phyloP scores from a whole-genome alignment of 2,113 vertebrate genomes.

The Clarias batrachus region DNA sequence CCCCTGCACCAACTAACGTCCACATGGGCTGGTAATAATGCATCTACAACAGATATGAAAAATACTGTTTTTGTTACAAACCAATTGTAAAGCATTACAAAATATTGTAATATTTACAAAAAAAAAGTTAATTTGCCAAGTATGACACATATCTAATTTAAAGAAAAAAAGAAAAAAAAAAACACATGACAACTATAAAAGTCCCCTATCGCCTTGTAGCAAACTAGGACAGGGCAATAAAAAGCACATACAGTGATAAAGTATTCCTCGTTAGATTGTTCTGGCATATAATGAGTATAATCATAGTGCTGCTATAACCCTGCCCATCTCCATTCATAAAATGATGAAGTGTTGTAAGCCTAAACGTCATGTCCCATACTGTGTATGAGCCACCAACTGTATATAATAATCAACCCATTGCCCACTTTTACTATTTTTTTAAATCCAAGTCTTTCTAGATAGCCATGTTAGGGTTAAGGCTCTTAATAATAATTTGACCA shows the following conservation, averaged over 20 bases:
- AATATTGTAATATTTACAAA: not conserved
- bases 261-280: not conserved
- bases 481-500: not conserved
- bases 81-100: not conserved
- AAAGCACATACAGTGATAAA: not conserved
- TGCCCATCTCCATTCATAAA: not conserved
- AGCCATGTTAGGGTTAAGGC: not conserved
- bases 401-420: not conserved
- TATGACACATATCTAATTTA: not conserved
- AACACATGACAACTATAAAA: not conserved
- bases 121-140: not conserved
- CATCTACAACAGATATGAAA: conserved; percentile 66
- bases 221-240: not conserved
- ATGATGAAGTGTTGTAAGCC: not conserved
- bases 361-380: not conserved
- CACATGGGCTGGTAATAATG: conserved; percentile 97
- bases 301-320: not conserved
- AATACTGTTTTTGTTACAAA: not conserved
- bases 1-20: conserved; percentile 93
- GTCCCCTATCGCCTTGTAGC: not conserved
- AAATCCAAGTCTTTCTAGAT: not conserved
- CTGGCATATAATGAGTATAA: not conserved
- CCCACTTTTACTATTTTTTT: not conserved
- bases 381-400: not conserved
- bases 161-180: not conserved